phyloP scores from a whole-genome alignment of 2,888 invertebrate species.

The Eurytoma californica region DNA sequence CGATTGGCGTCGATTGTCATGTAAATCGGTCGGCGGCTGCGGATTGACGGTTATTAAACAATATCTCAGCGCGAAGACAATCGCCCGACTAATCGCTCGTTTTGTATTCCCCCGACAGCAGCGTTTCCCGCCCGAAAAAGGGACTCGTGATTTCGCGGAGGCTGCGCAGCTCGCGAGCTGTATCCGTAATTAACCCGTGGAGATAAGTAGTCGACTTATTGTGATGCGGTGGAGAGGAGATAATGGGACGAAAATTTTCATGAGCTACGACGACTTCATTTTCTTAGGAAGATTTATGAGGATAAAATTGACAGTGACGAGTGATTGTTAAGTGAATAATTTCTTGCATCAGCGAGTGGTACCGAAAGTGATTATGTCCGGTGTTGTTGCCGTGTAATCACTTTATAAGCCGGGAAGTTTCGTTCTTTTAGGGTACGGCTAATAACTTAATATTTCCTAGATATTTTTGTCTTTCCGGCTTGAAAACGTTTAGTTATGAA shows the following conservation, averaged over 20 bases:
- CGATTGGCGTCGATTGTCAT: constrained; percentile 35
- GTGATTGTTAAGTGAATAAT: constrained; percentile 8
- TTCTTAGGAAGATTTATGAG: constrained; percentile 24
- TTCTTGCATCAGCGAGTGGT: background rate
- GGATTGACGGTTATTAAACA: constrained; percentile 37
- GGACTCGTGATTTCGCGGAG: constrained; percentile 19
- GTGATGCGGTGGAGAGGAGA: background rate
- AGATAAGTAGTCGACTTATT: background rate
- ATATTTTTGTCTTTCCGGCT: no score
- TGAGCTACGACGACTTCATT: background rate
- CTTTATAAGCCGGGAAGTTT: background rate
- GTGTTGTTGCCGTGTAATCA: background rate
- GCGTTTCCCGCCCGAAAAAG: background rate
- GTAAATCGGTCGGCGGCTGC: constrained; percentile 22
- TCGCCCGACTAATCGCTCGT: constrained; percentile 4
- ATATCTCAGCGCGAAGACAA: constrained; percentile 21
- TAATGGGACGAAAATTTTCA: background rate
- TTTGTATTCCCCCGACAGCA: background rate
- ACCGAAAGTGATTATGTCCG: constrained; percentile 11
- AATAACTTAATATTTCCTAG: no score
- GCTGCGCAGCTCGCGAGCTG: background rate
- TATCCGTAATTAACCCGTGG: background rate
- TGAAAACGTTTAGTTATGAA: no score
- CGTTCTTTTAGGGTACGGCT: background rate
- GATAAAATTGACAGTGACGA: constrained; percentile 28